These are phyloP conservation scores for Protomyctophum bolini DNA, from an alignment of 2,113 vertebrate genomes.

Conservation along the genomic window DNA sequence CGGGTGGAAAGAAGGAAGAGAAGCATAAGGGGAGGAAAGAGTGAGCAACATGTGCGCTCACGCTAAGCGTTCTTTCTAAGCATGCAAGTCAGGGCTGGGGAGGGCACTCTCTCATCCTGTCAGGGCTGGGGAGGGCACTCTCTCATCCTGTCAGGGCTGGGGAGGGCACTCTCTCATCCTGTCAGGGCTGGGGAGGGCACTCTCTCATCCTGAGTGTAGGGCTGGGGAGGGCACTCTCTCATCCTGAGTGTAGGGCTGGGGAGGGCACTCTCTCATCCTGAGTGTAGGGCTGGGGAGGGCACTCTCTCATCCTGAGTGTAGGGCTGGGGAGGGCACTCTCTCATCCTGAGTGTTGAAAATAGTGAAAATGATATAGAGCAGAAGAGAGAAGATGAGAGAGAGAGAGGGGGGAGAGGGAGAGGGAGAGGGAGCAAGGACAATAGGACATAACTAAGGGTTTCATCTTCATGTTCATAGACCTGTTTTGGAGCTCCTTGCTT, in stretches of 20 bases:
- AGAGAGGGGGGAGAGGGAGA: neutral
- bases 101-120: slow-evolving; percentile 51
- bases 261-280: slow-evolving; percentile 53
- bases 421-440: slow-evolving; percentile 3
- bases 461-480: neutral
- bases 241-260: slow-evolving; percentile 53
- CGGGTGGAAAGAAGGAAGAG: slow-evolving; percentile 32
- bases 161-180: slow-evolving; percentile 54
- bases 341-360: slow-evolving; percentile 23
- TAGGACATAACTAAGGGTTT: neutral
- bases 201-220: slow-evolving; percentile 53
- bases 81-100: slow-evolving; percentile 61
- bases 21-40: slow-evolving; percentile 47
- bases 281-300: slow-evolving; percentile 59
- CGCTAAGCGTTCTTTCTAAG: neutral
- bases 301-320: slow-evolving; percentile 50
- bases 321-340: slow-evolving; percentile 58
- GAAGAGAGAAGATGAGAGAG: neutral
- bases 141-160: slow-evolving; percentile 55
- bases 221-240: slow-evolving; percentile 57
- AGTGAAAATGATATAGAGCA: too few species aligned
- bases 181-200: slow-evolving; percentile 61
- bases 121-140: slow-evolving; percentile 58
- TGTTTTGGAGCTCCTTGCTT: neutral
- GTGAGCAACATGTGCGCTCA: slow-evolving; percentile 44